A percentile compares a stretch with the other conserved stretches of the same genome.
These are phyloP conservation scores for Metopolophium dirhodum DNA, from an alignment of 1,140 invertebrate genomes.

Conservation along the genomic window DNA sequence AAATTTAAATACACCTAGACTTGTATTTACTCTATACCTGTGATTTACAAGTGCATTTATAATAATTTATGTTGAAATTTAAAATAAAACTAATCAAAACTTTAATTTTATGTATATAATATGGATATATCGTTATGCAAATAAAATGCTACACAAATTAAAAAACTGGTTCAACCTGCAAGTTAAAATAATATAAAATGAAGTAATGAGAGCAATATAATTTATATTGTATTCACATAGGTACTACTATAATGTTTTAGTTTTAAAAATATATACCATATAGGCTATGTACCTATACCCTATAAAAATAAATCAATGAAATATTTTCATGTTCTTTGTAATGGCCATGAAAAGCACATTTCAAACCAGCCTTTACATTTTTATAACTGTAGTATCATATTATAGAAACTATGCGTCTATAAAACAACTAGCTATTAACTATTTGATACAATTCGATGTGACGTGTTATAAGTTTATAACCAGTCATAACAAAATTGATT, in stretches of 20 bases:
- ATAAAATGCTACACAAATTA: neutral
- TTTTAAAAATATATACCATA: neutral
- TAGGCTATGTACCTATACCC: neutral
- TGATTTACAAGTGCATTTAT: neutral
- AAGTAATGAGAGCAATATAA: neutral
- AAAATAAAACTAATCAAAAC: neutral
- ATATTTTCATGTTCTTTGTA: conserved; percentile 17
- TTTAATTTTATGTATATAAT: too few relatives aligned
- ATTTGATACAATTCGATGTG: neutral
- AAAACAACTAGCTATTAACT: neutral
- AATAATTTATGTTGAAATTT: neutral
- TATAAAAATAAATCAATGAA: conserved; percentile 10
- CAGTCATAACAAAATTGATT: neutral
- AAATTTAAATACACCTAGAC: neutral
- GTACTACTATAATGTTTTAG: neutral
- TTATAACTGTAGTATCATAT: neutral
- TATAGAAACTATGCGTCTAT: neutral
- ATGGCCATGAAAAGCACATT: neutral
- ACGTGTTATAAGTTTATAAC: neutral
- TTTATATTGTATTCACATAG: neutral
- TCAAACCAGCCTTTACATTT: neutral
- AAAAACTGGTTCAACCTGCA: neutral
- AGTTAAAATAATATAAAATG: conserved; percentile 6
- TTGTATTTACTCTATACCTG: neutral
- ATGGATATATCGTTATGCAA: neutral